Conservation (phyloP, 2,113 vertebrate genomes). For the Urocitellus parryii region DNA sequence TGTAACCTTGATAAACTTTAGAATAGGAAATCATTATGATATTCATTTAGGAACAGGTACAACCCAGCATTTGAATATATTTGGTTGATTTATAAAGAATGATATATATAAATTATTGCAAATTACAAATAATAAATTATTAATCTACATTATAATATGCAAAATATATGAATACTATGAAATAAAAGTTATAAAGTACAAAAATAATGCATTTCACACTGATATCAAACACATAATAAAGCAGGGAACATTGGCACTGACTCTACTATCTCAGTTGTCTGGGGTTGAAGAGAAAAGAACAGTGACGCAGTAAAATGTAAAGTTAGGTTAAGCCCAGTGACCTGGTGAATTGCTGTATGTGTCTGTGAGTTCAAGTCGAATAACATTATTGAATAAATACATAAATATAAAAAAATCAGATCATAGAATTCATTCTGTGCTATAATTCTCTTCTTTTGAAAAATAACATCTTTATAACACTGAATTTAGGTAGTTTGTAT, state of each 20-base stretch:
- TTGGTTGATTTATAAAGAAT: constrained; percentile 9
- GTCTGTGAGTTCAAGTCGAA: neutral
- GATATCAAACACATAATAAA: neutral
- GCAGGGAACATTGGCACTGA: neutral
- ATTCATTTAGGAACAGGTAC: constrained; percentile 15
- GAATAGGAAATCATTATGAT: neutral
- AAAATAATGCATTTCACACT: neutral
- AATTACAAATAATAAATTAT: neutral
- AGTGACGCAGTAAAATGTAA: neutral
- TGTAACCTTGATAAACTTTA: constrained; percentile 5
- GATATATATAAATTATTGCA: neutral
- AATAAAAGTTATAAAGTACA: neutral
- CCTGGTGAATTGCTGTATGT: neutral
- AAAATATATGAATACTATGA: neutral
- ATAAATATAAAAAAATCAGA: neutral
- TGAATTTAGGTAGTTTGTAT: neutral
- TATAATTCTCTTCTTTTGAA: neutral
- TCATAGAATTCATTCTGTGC: no score
- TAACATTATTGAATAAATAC: neutral
- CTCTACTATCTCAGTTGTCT: neutral
- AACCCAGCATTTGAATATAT: neutral
- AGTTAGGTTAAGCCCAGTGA: neutral
- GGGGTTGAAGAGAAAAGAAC: neutral
- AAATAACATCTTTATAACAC: neutral
- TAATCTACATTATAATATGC: neutral